Evolutionary conservation across 2,888 invertebrate species (phyloP).

Genomic region (Euspilapteryx auroguttella): DNA sequence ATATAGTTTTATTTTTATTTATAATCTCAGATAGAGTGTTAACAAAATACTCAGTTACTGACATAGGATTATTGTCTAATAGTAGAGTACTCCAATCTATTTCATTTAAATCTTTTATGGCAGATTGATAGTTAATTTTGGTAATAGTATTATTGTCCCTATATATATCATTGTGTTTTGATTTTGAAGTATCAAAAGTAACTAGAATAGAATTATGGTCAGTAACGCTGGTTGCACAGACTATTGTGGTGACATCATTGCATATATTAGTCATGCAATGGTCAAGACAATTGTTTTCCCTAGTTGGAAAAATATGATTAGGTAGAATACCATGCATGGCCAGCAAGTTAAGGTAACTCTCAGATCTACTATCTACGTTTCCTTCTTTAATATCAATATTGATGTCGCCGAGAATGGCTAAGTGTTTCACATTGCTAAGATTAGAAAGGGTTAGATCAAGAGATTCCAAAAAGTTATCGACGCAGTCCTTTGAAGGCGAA

Average conservation of each 20-base stretch:
- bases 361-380: too few species aligned
- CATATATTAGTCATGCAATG: background rate
- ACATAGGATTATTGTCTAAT: too few species aligned
- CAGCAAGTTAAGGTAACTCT: too few species aligned
- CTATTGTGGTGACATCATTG: background rate
- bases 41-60: too few species aligned
- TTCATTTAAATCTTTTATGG: too few species aligned
- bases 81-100: too few species aligned
- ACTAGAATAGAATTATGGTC: conserved; percentile 4
- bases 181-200: too few species aligned
- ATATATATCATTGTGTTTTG: too few species aligned
- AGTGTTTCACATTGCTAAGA: background rate
- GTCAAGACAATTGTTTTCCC: background rate
- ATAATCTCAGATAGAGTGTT: too few species aligned
- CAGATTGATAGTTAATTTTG: too few species aligned
- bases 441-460: background rate
- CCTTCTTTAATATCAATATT: background rate
- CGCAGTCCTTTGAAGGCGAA: background rate
- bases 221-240: background rate
- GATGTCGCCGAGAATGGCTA: background rate
- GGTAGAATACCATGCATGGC: background rate
- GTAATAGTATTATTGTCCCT: too few species aligned
- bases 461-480: background rate
- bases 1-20: too few species aligned
- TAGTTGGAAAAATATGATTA: background rate